Conservation (phyloP, 1,140 invertebrate species). For the Drosophila truncata region DNA sequence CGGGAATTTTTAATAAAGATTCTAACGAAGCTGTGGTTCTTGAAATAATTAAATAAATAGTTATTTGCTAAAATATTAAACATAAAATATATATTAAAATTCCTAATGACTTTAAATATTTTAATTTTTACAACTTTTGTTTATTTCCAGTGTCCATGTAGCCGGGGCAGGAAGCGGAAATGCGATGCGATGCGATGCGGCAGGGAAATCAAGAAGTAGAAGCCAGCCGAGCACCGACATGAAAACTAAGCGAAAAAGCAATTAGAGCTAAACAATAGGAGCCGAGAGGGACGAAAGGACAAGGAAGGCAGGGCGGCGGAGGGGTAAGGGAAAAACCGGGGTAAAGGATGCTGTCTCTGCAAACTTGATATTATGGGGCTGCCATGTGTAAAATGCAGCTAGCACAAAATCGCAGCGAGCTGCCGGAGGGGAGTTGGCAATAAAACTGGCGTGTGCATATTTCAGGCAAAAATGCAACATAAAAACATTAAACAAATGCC, state of each 20-base stretch:
- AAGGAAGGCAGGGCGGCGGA: neutral
- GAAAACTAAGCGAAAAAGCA: conserved; percentile 78
- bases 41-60: no score
- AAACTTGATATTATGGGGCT: conserved; percentile 67
- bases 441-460: conserved; percentile 77
- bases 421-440: conserved; percentile 51
- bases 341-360: conserved; percentile 59
- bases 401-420: conserved; percentile 60
- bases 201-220: conserved; percentile 62
- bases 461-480: conserved; percentile 74
- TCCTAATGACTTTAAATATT: neutral
- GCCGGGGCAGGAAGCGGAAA: conserved; percentile 40
- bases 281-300: neutral
- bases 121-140: no score
- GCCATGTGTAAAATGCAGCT: conserved; percentile 71
- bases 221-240: conserved; percentile 55
- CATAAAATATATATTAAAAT: neutral
- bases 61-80: no score
- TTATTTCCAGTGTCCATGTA: neutral
- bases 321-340: conserved; percentile 1
- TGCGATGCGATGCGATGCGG: conserved; percentile 65
- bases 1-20: no score
- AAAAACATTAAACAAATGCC: conserved; percentile 81
- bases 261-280: conserved; percentile 72
- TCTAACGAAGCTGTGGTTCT: no score